phyloP scores from a whole-genome alignment of 2,797 vertebrate genomes.

The Siniperca scherzeri region DNA sequence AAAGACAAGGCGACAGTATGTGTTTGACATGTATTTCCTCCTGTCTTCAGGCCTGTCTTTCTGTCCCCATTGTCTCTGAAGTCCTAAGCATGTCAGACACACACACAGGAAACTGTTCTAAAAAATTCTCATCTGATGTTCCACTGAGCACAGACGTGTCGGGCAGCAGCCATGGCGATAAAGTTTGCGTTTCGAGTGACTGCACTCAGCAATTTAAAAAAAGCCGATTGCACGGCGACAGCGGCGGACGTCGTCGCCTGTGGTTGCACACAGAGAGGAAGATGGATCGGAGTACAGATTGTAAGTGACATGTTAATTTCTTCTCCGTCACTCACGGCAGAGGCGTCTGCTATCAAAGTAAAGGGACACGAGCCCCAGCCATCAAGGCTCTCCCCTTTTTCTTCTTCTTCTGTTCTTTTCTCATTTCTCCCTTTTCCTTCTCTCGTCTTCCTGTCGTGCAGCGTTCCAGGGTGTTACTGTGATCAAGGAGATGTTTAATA shows the following conservation, averaged over 20 bases:
- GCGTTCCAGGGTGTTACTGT: constrained; percentile 35
- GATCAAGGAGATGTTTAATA: constrained; percentile 65
- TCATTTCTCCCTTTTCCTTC: constrained; percentile 23
- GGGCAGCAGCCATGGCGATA: constrained; percentile 56
- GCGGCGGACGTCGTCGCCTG: constrained; percentile 35
- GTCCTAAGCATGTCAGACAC: constrained; percentile 38
- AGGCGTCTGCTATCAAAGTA: constrained; percentile 82
- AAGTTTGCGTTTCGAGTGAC: constrained; percentile 83
- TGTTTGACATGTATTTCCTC: constrained; percentile 35
- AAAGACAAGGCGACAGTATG: constrained; percentile 8
- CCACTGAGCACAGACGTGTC: constrained; percentile 67
- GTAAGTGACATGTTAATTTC: constrained; percentile 91
- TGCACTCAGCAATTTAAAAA: constrained; percentile 82
- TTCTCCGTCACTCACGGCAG: constrained; percentile 86
- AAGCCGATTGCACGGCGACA: constrained; percentile 19
- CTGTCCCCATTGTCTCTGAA: constrained; percentile 30
- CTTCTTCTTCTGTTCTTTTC: constrained; percentile 22
- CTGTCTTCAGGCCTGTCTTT: constrained; percentile 39
- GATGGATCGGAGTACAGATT: constrained; percentile 88
- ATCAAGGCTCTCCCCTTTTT: constrained; percentile 58
- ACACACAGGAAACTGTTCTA: constrained; percentile 60
- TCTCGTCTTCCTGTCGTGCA: constrained; percentile 33
- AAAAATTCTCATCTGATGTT: constrained; percentile 70
- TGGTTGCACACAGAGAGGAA: constrained; percentile 70
- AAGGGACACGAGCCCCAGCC: constrained; percentile 69